phyloP scores from a whole-genome alignment of 2,888 invertebrate species.

The Chrysotoxum bicinctum region DNA sequence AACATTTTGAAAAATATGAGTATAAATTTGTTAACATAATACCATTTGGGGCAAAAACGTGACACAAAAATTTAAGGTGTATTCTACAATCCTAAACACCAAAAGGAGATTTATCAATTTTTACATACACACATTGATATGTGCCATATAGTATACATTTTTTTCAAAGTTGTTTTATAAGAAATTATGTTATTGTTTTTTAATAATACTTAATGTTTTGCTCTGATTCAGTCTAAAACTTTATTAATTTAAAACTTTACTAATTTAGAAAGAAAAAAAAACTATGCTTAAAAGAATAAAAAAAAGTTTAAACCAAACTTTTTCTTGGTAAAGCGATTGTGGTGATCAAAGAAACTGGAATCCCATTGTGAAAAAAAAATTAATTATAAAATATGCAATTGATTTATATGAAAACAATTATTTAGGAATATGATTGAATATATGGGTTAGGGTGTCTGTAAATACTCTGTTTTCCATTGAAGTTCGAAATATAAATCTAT shows the following conservation, averaged over 20 bases:
- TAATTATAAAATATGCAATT: conserved; percentile 28
- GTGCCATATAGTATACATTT: conserved; percentile 27
- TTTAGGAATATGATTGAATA: conserved; percentile 50
- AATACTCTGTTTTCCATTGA: conserved; percentile 42
- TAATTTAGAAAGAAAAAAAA: neutral
- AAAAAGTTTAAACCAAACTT: conserved; percentile 19
- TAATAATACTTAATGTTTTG: conserved; percentile 49
- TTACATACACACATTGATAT: conserved; percentile 8
- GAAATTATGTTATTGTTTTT: conserved; percentile 29
- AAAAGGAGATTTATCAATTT: conserved; percentile 18
- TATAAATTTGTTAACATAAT: conserved; percentile 18
- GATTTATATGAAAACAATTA: conserved; percentile 47
- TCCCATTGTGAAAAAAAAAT: conserved; percentile 24
- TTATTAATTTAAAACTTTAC: conserved; percentile 36
- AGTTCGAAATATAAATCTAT: conserved; percentile 19
- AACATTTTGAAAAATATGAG: conserved; percentile 12
- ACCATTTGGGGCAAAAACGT: neutral
- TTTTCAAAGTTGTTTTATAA: conserved; percentile 28
- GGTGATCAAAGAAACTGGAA: conserved; percentile 31
- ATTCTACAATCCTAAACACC: conserved; percentile 38
- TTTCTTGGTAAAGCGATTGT: conserved; percentile 10
- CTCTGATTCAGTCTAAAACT: conserved; percentile 65
- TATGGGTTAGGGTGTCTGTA: conserved; percentile 26
- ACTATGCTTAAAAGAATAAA: neutral
- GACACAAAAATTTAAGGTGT: neutral